A percentile compares a stretch with the other conserved stretches of the same genome.
phyloP scores from a whole-genome alignment of 2,888 invertebrate species.

The Euzophera pinguis region DNA sequence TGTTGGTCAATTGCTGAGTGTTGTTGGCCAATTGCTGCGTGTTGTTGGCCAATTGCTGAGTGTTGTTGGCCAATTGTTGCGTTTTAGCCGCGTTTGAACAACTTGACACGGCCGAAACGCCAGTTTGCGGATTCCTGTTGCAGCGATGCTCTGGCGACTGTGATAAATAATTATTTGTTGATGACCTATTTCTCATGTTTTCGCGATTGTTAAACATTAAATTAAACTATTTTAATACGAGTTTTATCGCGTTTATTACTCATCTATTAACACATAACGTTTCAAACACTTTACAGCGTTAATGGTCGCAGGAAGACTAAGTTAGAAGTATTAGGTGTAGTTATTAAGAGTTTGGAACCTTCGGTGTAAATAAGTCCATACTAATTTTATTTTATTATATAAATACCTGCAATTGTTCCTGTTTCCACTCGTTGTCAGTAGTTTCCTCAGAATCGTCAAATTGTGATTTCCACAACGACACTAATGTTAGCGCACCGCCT shows the following conservation, averaged over 20 bases:
- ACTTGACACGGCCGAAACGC: slow-evolving; percentile 43
- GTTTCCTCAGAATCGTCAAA: slow-evolving; percentile 97
- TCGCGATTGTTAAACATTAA: no score
- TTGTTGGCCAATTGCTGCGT: no score
- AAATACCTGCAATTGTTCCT: slow-evolving; percentile 80
- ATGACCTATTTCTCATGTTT: no score
- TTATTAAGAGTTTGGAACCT: no score
- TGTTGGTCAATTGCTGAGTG: no score
- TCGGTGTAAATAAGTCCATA: background rate
- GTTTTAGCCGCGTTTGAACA: slow-evolving; percentile 55
- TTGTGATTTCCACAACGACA: slow-evolving; percentile 95
- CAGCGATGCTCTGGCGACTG: slow-evolving; percentile 67
- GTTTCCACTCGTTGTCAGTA: slow-evolving; percentile 96
- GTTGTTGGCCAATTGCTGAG: slow-evolving; percentile 43
- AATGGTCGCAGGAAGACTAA: no score
- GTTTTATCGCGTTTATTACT: no score
- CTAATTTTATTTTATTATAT: background rate
- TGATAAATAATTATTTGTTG: no score
- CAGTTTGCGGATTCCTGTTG: slow-evolving; percentile 23
- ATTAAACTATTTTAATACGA: no score
- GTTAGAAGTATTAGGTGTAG: no score
- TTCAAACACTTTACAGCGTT: no score
- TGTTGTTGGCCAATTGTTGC: slow-evolving; percentile 45
- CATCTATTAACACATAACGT: no score
- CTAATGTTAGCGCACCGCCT: slow-evolving; percentile 93